Conservation (phyloP, 2,888 invertebrate genomes). For the Thera obeliscata region DNA sequence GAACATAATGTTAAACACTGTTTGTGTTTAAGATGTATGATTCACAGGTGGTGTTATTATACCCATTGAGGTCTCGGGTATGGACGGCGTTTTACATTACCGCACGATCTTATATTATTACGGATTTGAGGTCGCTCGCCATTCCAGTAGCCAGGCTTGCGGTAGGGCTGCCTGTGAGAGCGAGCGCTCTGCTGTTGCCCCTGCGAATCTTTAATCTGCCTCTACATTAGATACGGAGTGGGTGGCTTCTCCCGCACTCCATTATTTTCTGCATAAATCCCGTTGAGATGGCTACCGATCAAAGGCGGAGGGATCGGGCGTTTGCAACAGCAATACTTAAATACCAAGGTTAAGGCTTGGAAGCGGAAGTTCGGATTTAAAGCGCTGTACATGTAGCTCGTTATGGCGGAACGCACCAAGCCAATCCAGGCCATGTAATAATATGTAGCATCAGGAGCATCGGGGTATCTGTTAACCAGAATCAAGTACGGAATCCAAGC, state of each 20-base stretch:
- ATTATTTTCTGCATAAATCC: not conserved
- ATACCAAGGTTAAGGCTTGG: conserved; percentile 88
- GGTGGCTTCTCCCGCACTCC: not conserved
- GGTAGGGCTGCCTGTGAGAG: not conserved
- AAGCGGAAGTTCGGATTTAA: conserved; percentile 87
- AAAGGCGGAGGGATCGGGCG: conserved; percentile 85
- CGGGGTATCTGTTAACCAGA: conserved; percentile 80
- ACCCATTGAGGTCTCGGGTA: conserved; percentile 8
- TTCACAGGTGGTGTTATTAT: not conserved
- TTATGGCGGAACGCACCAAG: conserved; percentile 87
- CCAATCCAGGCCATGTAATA: conserved; percentile 89
- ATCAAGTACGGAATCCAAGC: conserved; percentile 89
- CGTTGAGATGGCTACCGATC: conserved; percentile 82
- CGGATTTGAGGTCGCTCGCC: conserved; percentile 19
- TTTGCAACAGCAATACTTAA: conserved; percentile 92
- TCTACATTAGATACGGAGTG: not conserved
- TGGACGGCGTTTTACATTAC: conserved; percentile 18
- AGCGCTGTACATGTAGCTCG: conserved; percentile 85
- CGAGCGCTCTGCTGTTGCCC: not conserved
- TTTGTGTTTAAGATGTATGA: not conserved
- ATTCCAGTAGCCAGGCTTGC: conserved; percentile 8
- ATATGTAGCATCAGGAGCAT: conserved; percentile 80
- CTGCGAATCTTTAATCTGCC: not conserved
- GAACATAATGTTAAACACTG: not conserved
- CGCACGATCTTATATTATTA: not conserved